phyloP scores from a whole-genome alignment of 2,113 vertebrate species.

The Perca flavescens region DNA sequence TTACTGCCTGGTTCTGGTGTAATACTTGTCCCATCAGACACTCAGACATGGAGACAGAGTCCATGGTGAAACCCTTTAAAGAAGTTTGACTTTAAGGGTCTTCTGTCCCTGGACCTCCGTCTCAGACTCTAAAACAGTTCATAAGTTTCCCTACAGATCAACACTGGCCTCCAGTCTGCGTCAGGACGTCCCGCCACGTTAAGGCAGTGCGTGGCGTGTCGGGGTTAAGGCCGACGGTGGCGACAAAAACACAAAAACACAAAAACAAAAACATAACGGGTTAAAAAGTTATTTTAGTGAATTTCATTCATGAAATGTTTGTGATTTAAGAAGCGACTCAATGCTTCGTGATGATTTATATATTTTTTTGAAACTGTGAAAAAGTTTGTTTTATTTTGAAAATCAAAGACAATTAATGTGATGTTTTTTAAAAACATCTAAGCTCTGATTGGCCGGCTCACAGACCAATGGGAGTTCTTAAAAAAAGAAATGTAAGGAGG shows the following conservation, averaged over 20 bases:
- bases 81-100: too few species aligned
- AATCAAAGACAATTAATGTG: neutral
- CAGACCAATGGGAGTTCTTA: neutral
- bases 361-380: neutral
- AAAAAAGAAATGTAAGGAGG: neutral
- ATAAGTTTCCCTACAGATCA: too few species aligned
- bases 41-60: too few species aligned
- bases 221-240: constrained; percentile 53
- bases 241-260: neutral
- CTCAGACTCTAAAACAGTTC: too few species aligned
- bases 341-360: neutral
- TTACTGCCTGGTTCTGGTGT: too few species aligned
- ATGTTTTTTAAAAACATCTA: neutral
- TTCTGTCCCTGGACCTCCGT: too few species aligned
- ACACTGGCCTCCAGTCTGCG: too few species aligned
- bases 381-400: neutral
- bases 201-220: constrained; percentile 60
- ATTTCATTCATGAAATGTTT: neutral
- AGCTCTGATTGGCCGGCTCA: neutral
- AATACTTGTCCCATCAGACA: too few species aligned
- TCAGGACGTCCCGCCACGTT: constrained; percentile 1
- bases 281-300: neutral
- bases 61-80: too few species aligned
- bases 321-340: neutral
- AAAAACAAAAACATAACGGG: neutral